Base-by-base conservation (phyloP, 2,888 invertebrate species). In the Atethmia centrago region DNA sequence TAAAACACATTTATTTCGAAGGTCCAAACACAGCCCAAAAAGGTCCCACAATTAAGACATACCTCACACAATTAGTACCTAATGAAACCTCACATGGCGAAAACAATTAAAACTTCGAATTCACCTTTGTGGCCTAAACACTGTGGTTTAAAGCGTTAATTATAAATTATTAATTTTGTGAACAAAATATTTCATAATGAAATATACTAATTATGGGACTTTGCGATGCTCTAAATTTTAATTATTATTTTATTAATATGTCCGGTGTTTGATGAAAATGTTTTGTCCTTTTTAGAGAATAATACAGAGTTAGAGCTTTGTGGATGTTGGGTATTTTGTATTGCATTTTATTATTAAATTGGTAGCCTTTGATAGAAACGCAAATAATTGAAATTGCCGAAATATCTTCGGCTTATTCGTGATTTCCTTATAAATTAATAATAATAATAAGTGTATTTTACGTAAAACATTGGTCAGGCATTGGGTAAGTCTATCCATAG, bases 41-140 rank as follows among this genome's bases (percentile, higher is more conserved):
- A 80, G 83, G 77, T 66, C 14, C 5, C 1, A n/a, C 77, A 76
- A 79, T 85, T 86, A 88, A 83, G 77, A 87, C 90, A 93, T 94
- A 92, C 91, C 92, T 92, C 83, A 83, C 84, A 89, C 90, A 93
- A 92, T 93, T 90, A 91, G 51, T 72, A 69, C 79, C 66, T 69
- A 87, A 89, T 85, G 90, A 90, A 90, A 89, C 89, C 87, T 84
- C 76, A 81, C 67, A 77, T 79, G 42, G 75, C 58, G 86, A 87
- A 87, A 89, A 90, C 85, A 89, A 90, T 91, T 89, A 84, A 85
- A 91, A 92, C 88, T 92, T 90, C 8, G 36, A 77, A 58, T 77
- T 36, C 56, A 69, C 74, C 70, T 85, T 82, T 83, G 74, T 71
- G 76, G 75, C 68, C 74, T 47, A 76, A 77, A 79, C 68, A 47